A percentile compares a stretch with the other conserved stretches of the same genome.
Conservation (phyloP, 53 echinoderm and acorn worm species). For the Holothuria scabra region DNA sequence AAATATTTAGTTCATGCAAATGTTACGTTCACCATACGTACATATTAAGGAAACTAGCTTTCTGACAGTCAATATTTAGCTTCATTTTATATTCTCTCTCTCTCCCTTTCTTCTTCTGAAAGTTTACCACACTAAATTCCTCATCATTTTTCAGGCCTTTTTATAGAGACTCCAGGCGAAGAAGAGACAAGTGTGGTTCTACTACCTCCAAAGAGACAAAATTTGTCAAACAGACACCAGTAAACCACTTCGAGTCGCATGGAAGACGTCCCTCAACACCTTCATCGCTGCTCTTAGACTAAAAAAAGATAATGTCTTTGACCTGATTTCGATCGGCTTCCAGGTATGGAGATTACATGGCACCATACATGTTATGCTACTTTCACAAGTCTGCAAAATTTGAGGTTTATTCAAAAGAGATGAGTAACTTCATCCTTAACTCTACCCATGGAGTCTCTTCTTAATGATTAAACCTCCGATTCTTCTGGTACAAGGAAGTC, state of each 20-base stretch:
- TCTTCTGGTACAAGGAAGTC: conserved; percentile 10
- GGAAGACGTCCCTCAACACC: conserved; percentile 17
- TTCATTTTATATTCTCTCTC: too few relatives aligned
- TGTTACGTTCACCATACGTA: too few relatives aligned
- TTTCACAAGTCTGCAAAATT: conserved; percentile 36
- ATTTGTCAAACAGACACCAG: conserved; percentile 46
- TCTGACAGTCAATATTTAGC: too few relatives aligned
- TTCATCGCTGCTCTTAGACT: conserved; percentile 26
- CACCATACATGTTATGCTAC: conserved; percentile 49
- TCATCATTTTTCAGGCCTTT: too few relatives aligned
- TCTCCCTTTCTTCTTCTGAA: too few relatives aligned
- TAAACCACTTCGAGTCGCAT: conserved; percentile 27
- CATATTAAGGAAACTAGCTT: too few relatives aligned
- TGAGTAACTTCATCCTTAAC: conserved; percentile 17
- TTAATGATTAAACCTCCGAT: background rate
- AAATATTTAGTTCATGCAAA: too few relatives aligned
- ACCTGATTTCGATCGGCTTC: conserved; percentile 1
- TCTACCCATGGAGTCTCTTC: background rate
- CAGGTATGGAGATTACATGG: conserved; percentile 26
- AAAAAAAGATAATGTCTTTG: conserved; percentile 42
- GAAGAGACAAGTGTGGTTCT: background rate
- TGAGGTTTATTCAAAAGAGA: conserved; percentile 24
- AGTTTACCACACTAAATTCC: too few relatives aligned
- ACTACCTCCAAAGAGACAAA: conserved; percentile 31
- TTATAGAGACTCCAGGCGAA: too few relatives aligned